Evolutionary conservation across 2,113 vertebrate species (phyloP), one percentile per base, ranked within the genome.

Genomic region (Urocynchramus pylzowi): DNA sequence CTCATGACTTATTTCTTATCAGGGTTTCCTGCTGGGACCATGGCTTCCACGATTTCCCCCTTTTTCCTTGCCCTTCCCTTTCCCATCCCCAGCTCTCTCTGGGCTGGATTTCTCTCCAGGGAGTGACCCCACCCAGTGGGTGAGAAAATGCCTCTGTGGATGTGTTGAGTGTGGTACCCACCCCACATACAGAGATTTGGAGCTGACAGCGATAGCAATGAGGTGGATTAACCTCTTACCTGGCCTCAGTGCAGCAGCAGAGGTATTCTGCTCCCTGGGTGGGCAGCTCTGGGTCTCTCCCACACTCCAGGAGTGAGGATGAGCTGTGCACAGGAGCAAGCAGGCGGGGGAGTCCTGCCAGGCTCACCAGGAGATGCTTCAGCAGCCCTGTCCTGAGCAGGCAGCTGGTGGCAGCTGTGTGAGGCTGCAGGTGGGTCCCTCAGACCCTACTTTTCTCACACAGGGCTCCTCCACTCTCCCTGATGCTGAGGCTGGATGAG

Each of bases 331-430:
- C 0, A n/a, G n/a, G n/a, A n/a, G n/a, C n/a, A n/a, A n/a, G n/a
- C n/a, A n/a, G n/a, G n/a, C n/a, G n/a, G n/a, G 44, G 41, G 52
- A 17, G 19, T 21, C 63, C 4, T 13, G 41, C 31, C 0, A 0
- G 42, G 18, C 26, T 80, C 45, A 15, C 1, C 0, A 41, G 84
- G 81, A 80, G 44, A 30, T 42, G 56, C 5, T 67, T 49, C 41
- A 9, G 16, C 50, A 52, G 50, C 54, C 57, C 52, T 2, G 1
- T 76, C 41, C 70, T 47, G 13, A 7, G 16, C 7, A 3, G 67
- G 47, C 5, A 5, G 28, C 67, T 37, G 22, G 30, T 42, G 49
- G 49, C 87, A 73, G 84, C 81, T 41, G 30, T 1, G 5, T 10
- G 64, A 31, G 2, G 8, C 59, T 61, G 77, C 60, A 45, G 50